These are phyloP conservation scores for Panorpa germanica DNA, from an alignment of 2,888 invertebrate species.

Conservation along the genomic window DNA sequence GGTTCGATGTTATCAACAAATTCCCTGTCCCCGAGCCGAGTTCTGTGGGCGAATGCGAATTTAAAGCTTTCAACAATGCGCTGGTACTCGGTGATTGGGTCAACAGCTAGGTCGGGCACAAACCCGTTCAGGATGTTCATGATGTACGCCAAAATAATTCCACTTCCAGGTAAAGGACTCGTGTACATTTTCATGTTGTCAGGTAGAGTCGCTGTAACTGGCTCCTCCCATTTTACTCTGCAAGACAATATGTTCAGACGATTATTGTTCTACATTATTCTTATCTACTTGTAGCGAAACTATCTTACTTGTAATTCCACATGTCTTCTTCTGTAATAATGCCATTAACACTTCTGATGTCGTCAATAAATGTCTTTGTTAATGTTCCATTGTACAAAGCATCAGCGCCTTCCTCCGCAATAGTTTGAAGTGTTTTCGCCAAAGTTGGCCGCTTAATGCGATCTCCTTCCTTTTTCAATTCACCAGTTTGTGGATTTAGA, in stretches of 20 bases:
- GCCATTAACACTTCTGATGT: slow-evolving; percentile 49
- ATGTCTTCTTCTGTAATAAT: slow-evolving; percentile 66
- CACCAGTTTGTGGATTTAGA: slow-evolving; percentile 38
- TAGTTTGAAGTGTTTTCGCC: slow-evolving; percentile 46
- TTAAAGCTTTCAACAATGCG: slow-evolving; percentile 78
- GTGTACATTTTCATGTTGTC: slow-evolving; percentile 51
- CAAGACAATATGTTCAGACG: too few relatives aligned
- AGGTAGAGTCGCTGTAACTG: slow-evolving; percentile 34
- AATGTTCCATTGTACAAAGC: slow-evolving; percentile 61
- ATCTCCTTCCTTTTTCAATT: slow-evolving; percentile 41
- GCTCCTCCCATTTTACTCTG: slow-evolving; percentile 41
- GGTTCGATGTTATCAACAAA: slow-evolving; percentile 19
- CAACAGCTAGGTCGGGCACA: slow-evolving; percentile 21
- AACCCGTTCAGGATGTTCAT: slow-evolving; percentile 52
- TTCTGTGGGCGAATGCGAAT: slow-evolving; percentile 73
- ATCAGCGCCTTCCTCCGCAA: slow-evolving; percentile 46
- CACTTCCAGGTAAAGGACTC: slow-evolving; percentile 70
- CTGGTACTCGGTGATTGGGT: slow-evolving; percentile 31
- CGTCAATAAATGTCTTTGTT: slow-evolving; percentile 38
- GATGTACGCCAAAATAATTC: slow-evolving; percentile 61
- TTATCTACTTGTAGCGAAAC: too few relatives aligned
- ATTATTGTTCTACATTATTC: too few relatives aligned
- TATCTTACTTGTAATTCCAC: slow-evolving; percentile 40
- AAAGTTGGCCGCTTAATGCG: slow-evolving; percentile 39
- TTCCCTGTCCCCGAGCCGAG: slow-evolving; percentile 59